A percentile compares a stretch with the other conserved stretches of the same genome.
These are phyloP conservation scores for Centropus bengalensis DNA, from an alignment of 2,113 vertebrate genomes.

Conservation along the genomic window DNA sequence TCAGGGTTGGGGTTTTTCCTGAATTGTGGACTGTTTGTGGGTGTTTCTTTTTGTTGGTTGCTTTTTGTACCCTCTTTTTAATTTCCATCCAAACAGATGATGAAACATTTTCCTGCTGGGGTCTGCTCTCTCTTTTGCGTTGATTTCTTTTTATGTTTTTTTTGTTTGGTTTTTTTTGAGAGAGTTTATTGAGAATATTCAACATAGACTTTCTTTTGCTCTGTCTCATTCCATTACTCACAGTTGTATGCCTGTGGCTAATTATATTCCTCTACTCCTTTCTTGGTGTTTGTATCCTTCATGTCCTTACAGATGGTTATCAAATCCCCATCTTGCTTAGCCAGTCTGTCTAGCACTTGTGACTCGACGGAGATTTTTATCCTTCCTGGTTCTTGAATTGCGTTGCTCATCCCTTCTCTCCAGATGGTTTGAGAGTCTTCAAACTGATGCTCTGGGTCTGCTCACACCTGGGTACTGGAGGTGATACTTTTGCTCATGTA, in stretches of 20 bases:
- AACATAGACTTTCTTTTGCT: background rate
- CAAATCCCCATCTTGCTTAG: constrained; percentile 22
- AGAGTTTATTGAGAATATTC: background rate
- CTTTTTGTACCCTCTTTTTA: background rate
- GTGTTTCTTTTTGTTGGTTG: background rate
- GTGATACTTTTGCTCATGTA: background rate
- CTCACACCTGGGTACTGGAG: background rate
- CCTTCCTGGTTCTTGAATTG: background rate
- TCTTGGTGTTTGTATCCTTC: constrained; percentile 21
- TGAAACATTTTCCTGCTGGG: background rate
- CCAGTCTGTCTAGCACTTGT: background rate
- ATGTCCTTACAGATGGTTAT: constrained; percentile 35
- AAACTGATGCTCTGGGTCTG: background rate
- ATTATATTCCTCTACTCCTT: constrained; percentile 13
- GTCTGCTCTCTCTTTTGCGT: background rate
- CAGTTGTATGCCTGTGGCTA: background rate
- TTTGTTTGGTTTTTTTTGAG: background rate
- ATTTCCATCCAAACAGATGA: background rate
- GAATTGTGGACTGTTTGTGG: background rate
- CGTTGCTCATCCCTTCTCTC: background rate
- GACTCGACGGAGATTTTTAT: constrained; percentile 30
- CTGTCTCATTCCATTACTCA: constrained; percentile 22
- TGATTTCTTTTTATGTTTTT: too few species aligned
- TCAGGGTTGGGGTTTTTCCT: background rate
- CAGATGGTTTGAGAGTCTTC: background rate